Evolutionary conservation across 2,888 invertebrate genomes (phyloP).

Genomic region (Eugnorisma glareosa): DNA sequence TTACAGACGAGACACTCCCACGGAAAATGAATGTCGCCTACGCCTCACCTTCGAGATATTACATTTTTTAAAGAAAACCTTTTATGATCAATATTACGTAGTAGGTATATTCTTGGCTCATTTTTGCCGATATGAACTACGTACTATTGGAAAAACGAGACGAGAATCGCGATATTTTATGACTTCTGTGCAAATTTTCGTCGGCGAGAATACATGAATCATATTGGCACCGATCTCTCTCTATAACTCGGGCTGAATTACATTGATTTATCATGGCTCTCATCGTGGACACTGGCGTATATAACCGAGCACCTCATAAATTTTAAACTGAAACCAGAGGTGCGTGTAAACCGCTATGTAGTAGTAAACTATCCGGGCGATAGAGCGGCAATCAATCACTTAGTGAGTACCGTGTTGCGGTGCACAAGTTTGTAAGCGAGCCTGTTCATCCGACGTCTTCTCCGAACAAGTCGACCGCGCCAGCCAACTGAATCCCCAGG

Average conservation of each 20-base stretch:
- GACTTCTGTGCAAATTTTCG: constrained; percentile 52
- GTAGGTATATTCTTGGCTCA: constrained; percentile 33
- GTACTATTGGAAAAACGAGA: constrained; percentile 38
- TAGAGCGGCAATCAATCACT: constrained; percentile 60
- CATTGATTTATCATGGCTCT: constrained; percentile 35
- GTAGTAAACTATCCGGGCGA: constrained; percentile 36
- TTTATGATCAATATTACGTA: constrained; percentile 47
- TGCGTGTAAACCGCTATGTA: constrained; percentile 24
- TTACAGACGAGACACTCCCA: constrained; percentile 66
- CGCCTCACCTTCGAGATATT: constrained; percentile 58
- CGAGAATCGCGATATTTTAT: constrained; percentile 50
- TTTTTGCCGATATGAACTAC: constrained; percentile 46
- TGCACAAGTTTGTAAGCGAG: constrained; percentile 56
- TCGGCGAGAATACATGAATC: constrained; percentile 23
- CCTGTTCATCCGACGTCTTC: constrained; percentile 35
- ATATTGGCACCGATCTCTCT: constrained; percentile 12
- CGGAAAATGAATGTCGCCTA: constrained; percentile 69
- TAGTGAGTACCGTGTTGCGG: constrained; percentile 48
- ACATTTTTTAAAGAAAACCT: constrained; percentile 60
- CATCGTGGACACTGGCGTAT: constrained; percentile 6
- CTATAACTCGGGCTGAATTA: background rate
- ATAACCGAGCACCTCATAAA: constrained; percentile 44
- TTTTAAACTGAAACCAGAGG: constrained; percentile 46
- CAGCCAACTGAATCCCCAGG: constrained; percentile 54
- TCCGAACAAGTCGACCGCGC: constrained; percentile 42